Conservation (phyloP, 2,113 vertebrate genomes). For the Edolisoma coerulescens region DNA sequence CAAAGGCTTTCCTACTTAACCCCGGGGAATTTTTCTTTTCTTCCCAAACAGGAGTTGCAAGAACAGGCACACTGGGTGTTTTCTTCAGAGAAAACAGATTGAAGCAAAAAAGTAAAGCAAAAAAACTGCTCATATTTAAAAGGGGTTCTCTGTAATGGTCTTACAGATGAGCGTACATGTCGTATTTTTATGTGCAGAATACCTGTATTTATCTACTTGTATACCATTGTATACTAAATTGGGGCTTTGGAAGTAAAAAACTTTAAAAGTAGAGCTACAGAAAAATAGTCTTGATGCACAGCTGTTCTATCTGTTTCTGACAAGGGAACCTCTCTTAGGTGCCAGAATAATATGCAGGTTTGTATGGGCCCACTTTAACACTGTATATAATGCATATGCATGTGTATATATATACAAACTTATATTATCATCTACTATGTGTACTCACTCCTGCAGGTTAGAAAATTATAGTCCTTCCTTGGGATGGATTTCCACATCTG, state of each 20-base stretch:
- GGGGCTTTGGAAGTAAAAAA: neutral
- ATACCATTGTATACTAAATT: neutral
- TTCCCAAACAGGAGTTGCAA: neutral
- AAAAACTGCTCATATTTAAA: neutral
- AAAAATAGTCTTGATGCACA: neutral
- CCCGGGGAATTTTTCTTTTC: neutral
- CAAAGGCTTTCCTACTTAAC: neutral
- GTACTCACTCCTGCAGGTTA: neutral
- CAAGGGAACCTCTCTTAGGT: neutral
- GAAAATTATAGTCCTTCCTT: neutral
- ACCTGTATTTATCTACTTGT: neutral
- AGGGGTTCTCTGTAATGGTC: neutral
- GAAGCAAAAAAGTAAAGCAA: neutral
- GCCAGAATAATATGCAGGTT: neutral
- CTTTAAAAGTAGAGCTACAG: neutral
- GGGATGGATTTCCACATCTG: neutral
- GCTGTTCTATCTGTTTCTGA: neutral
- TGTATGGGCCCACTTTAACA: neutral
- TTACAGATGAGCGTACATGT: neutral
- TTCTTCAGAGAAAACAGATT: neutral
- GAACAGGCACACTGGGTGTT: neutral
- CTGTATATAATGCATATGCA: neutral
- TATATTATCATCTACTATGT: neutral
- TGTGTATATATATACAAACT: fast-evolving
- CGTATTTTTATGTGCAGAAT: neutral